These are phyloP conservation scores for Centruroides sculpturatus DNA, from an alignment of 1,140 invertebrate genomes.

Conservation along the genomic window DNA sequence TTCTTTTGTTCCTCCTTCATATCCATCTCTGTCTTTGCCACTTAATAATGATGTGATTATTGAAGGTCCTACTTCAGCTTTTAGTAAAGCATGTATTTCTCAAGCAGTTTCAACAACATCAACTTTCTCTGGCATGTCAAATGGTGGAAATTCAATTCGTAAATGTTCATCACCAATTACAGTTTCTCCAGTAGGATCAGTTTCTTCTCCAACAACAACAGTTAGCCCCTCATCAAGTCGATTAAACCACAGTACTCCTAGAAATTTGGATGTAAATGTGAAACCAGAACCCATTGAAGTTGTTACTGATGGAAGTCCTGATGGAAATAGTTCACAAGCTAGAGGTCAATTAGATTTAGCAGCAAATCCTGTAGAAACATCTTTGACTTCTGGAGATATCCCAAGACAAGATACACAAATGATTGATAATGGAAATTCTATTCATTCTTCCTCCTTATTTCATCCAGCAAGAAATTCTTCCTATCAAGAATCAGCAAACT, in stretches of 20 bases:
- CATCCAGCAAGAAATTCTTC: slow-evolving; percentile 3
- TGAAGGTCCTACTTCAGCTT: slow-evolving; percentile 3
- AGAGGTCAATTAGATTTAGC: slow-evolving; percentile 9
- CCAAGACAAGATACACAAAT: not conserved
- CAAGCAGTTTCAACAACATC: not conserved
- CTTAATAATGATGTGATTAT: not conserved
- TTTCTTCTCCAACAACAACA: slow-evolving; percentile 6
- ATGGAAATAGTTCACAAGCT: slow-evolving; percentile 5
- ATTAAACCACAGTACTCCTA: not conserved
- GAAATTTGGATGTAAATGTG: not conserved
- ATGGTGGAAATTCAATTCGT: not conserved
- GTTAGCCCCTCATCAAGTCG: not conserved
- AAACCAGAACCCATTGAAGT: slow-evolving; percentile 12
- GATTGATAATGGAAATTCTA: not conserved
- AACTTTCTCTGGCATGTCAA: not conserved
- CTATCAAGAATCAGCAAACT: slow-evolving; percentile 1
- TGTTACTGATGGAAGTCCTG: slow-evolving; percentile 9
- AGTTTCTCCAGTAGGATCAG: slow-evolving; percentile 3
- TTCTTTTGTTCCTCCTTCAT: slow-evolving; percentile 3
- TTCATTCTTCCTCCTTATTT: slow-evolving; percentile 2
- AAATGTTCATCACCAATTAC: not conserved
- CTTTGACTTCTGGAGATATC: not conserved
- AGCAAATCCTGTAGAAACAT: slow-evolving; percentile 10
- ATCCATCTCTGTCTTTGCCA: not conserved
- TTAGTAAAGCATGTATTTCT: not conserved